Conservation (phyloP, 2,888 invertebrate genomes). For the Ypsolopha sequella region DNA sequence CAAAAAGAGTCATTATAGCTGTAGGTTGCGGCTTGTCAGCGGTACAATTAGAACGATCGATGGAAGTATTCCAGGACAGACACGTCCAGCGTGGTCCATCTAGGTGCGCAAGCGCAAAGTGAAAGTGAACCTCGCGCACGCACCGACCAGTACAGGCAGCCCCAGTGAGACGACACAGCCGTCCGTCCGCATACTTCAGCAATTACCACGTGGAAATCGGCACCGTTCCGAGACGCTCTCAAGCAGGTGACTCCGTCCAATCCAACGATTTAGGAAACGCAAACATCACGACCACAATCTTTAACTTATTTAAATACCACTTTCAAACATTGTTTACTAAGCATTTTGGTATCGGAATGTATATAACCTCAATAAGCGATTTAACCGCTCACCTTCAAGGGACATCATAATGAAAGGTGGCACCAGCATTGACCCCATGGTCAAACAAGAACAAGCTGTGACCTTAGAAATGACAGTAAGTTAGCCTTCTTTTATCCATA, state of each 20-base stretch:
- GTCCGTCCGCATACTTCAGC: conserved; percentile 61
- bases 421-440: conserved; percentile 42
- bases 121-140: conserved; percentile 66
- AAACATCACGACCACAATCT: neutral
- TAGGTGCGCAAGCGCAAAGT: conserved; percentile 37
- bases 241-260: neutral
- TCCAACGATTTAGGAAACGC: conserved; percentile 1
- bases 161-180: conserved; percentile 64
- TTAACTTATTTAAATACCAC: neutral
- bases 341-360: neutral
- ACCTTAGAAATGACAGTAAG: conserved; percentile 26
- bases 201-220: conserved; percentile 68
- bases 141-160: conserved; percentile 42
- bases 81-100: conserved; percentile 1
- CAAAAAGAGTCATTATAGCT: neutral
- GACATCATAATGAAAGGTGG: neutral
- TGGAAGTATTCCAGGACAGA: neutral
- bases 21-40: no score
- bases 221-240: conserved; percentile 27
- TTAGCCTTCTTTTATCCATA: conserved; percentile 23
- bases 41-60: neutral
- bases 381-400: neutral
- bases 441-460: conserved; percentile 26
- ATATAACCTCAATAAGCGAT: neutral
- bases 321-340: neutral